These are phyloP conservation scores for Suncus etruscus DNA, from an alignment of 2,113 vertebrate genomes.

Conservation along the genomic window DNA sequence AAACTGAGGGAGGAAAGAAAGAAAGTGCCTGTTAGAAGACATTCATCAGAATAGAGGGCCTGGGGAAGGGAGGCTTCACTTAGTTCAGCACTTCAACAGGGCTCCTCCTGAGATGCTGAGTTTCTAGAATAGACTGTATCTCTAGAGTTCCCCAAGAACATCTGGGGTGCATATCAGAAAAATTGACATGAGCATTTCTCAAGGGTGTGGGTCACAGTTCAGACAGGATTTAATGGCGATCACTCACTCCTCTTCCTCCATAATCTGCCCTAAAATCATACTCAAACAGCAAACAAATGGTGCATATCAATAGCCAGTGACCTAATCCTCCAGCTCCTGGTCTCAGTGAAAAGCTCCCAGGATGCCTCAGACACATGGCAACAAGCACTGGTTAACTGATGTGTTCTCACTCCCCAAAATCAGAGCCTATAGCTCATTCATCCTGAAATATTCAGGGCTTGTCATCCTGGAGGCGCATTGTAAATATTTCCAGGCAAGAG, in stretches of 20 bases:
- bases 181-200: not conserved
- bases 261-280: not conserved
- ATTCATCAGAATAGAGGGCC: not conserved
- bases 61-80: accelerated
- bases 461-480: not conserved
- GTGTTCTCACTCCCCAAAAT: not conserved
- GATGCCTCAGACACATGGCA: not conserved
- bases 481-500: not conserved
- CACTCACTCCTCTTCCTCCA: not conserved
- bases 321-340: not conserved
- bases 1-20: too few relatives aligned
- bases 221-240: not conserved
- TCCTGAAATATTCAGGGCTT: not conserved
- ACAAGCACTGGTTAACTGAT: not conserved
- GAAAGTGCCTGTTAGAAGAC: not conserved
- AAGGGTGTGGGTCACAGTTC: not conserved
- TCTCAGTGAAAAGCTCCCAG: not conserved
- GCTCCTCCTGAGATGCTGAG: not conserved
- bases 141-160: not conserved
- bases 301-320: not conserved
- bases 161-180: not conserved
- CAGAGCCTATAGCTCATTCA: not conserved
- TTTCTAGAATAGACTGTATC: not conserved
- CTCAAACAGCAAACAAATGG: not conserved
- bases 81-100: too few relatives aligned